Percentiles rank a stretch among this genome's conserved stretches.
Conservation (phyloP, 1,140 invertebrate species). For the Drosophila sturtevanti region DNA sequence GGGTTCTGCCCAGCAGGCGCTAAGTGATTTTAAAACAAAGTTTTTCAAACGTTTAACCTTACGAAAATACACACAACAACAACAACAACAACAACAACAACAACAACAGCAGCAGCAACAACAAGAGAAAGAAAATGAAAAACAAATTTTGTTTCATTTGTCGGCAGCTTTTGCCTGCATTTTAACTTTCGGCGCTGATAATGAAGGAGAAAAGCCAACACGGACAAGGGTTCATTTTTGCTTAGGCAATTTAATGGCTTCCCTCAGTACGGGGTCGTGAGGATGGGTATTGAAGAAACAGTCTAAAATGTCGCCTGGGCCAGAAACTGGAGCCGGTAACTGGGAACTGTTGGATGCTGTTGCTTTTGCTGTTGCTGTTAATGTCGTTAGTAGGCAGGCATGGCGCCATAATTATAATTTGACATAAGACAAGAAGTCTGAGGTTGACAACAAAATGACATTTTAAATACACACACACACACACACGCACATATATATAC, state of each 20-base stretch:
- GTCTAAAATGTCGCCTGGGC: background rate
- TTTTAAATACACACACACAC: slow-evolving; percentile 72
- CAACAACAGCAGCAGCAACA: slow-evolving; percentile 55
- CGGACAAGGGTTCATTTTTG: slow-evolving; percentile 58
- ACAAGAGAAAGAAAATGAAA: slow-evolving; percentile 54
- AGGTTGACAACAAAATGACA: slow-evolving; percentile 82
- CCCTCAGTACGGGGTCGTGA: background rate
- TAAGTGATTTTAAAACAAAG: slow-evolving; percentile 80
- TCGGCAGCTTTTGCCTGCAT: slow-evolving; percentile 50
- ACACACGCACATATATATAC: slow-evolving; percentile 28
- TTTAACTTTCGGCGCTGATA: slow-evolving; percentile 78
- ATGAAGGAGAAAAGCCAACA: slow-evolving; percentile 54
- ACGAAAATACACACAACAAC: slow-evolving; percentile 15
- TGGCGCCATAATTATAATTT: slow-evolving; percentile 82
- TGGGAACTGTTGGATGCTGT: slow-evolving; percentile 18
- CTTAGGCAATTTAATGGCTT: slow-evolving; percentile 75
- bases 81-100: slow-evolving; percentile 52
- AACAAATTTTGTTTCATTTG: slow-evolving; percentile 21
- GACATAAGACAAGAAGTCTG: slow-evolving; percentile 82
- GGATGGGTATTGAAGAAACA: background rate
- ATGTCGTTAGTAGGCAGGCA: slow-evolving; percentile 75
- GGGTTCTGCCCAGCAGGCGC: slow-evolving; percentile 29
- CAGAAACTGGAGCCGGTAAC: background rate
- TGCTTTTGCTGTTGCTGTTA: slow-evolving; percentile 40
- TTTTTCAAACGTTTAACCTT: slow-evolving; percentile 78